Evolutionary conservation across 2,797 vertebrate species (phyloP).

Genomic region (Fundulus diaphanus): DNA sequence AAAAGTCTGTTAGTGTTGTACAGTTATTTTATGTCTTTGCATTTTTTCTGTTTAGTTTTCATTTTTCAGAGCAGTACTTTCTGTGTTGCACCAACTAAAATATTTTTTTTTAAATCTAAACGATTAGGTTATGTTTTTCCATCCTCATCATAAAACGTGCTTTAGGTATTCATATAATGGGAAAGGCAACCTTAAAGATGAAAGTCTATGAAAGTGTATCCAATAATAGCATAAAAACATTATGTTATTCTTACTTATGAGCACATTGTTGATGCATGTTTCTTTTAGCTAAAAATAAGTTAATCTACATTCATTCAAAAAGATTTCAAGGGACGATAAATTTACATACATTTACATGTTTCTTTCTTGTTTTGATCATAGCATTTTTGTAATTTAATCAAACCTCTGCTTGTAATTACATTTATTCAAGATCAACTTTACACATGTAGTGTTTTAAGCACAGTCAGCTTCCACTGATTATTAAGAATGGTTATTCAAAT

Average conservation of each 20-base stretch:
- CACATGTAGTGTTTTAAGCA: conserved; percentile 6
- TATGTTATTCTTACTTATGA: conserved; percentile 32
- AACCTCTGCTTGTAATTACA: conserved; percentile 40
- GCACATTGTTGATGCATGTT: conserved; percentile 20
- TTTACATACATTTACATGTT: conserved; percentile 62
- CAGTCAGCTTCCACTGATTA: neutral
- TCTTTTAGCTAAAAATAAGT: conserved; percentile 48
- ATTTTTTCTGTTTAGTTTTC: too few relatives aligned
- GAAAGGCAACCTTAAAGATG: conserved; percentile 10
- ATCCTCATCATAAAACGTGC: too few relatives aligned
- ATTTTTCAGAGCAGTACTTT: too few relatives aligned
- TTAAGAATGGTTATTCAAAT: neutral
- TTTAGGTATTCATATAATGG: conserved; percentile 4
- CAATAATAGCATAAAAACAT: conserved; percentile 21
- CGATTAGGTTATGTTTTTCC: too few relatives aligned
- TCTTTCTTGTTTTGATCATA: conserved; percentile 46
- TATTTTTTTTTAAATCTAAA: too few relatives aligned
- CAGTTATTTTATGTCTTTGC: too few relatives aligned
- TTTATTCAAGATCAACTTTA: conserved; percentile 1
- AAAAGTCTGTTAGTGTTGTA: too few relatives aligned
- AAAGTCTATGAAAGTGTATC: conserved; percentile 26
- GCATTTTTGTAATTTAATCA: conserved; percentile 62
- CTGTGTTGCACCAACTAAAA: too few relatives aligned
- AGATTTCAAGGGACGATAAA: conserved; percentile 48
- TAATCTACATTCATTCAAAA: conserved; percentile 52